A percentile compares a stretch with the other conserved stretches of the same genome.
Conservation (phyloP, 2,113 vertebrate species). For the Melanocharis versteri region DNA sequence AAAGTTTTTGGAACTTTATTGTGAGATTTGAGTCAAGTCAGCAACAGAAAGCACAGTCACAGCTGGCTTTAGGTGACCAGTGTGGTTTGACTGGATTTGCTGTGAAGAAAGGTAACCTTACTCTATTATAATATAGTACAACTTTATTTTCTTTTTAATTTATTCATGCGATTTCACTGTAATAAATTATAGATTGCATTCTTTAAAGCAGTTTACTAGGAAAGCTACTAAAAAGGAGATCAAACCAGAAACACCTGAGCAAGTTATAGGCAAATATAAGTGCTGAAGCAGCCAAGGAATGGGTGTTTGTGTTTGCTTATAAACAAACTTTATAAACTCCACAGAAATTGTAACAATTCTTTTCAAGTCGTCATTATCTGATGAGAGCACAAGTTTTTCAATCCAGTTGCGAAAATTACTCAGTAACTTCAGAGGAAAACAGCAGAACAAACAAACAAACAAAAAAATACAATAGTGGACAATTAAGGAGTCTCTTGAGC, state of each 20-base stretch:
- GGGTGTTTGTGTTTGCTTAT: neutral
- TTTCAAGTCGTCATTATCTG: neutral
- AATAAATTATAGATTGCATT: neutral
- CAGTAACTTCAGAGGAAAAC: neutral
- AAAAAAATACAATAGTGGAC: neutral
- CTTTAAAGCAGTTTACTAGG: neutral
- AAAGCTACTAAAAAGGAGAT: neutral
- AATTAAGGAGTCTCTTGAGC: neutral
- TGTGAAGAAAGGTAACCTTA: neutral
- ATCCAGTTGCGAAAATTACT: neutral
- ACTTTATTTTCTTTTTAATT: neutral
- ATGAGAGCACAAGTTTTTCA: neutral
- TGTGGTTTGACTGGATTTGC: neutral
- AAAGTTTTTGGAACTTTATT: neutral
- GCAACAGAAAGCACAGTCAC: neutral
- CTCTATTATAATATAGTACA: neutral
- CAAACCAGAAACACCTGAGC: neutral
- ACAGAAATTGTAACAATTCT: neutral
- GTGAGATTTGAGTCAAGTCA: neutral
- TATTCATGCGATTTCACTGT: rapidly evolving
- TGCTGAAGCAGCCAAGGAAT: neutral
- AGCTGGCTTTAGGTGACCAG: neutral
- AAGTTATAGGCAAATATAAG: neutral
- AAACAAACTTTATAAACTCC: neutral
- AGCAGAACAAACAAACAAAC: neutral